These are phyloP conservation scores for Ditylenchus dipsaci DNA, from an alignment of 1,140 invertebrate species.

Conservation along the genomic window DNA sequence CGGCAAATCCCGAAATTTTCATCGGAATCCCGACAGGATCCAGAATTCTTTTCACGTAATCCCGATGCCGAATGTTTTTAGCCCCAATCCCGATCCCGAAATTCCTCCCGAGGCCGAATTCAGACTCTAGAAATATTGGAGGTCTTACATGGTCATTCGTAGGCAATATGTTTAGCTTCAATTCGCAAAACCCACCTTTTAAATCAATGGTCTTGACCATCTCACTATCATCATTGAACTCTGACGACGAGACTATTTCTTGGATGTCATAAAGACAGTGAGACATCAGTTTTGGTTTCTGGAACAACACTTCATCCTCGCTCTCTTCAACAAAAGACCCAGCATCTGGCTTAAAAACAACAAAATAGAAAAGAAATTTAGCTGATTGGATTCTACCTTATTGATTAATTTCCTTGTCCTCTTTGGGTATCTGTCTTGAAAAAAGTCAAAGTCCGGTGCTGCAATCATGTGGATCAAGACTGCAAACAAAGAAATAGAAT, in stretches of 20 bases:
- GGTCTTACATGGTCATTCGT: too few species aligned
- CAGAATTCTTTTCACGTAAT: too few species aligned
- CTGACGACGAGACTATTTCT: slow-evolving; percentile 5
- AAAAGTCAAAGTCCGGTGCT: not conserved
- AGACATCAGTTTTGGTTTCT: slow-evolving; percentile 14
- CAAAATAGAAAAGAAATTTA: not conserved
- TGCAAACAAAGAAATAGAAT: too few species aligned
- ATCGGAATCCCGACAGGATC: too few species aligned
- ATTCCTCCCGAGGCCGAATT: too few species aligned
- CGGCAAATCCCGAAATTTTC: too few species aligned
- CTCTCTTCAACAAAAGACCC: not conserved
- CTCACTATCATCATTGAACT: slow-evolving; percentile 10
- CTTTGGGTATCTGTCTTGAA: slow-evolving; percentile 9
- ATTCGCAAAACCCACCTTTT: not conserved
- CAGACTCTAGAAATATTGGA: too few species aligned
- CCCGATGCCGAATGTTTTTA: too few species aligned
- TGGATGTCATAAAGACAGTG: slow-evolving; percentile 15
- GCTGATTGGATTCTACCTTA: not conserved
- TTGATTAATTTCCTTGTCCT: slow-evolving; percentile 5
- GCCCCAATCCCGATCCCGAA: too few species aligned
- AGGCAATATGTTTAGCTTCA: too few species aligned
- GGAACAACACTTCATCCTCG: slow-evolving; percentile 3
- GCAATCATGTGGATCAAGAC: not conserved
- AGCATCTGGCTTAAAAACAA: slow-evolving; percentile 4
- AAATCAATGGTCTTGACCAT: not conserved